phyloP scores from a whole-genome alignment of 2,888 invertebrate genomes.

The Mesorhabditis belari region DNA sequence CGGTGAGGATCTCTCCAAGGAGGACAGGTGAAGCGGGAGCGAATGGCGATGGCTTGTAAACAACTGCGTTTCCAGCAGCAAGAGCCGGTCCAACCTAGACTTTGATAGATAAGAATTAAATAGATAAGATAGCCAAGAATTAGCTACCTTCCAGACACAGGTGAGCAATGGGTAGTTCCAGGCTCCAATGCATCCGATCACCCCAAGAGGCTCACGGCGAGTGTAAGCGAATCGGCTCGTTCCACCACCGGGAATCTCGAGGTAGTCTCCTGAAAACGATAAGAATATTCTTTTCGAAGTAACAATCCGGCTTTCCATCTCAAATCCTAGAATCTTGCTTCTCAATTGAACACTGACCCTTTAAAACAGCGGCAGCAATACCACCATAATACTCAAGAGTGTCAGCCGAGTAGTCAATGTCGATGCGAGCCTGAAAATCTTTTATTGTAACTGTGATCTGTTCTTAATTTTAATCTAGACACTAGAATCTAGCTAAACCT shows the following conservation, averaged over 20 bases:
- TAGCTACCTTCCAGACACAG: constrained; percentile 38
- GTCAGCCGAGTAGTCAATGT: constrained; percentile 37
- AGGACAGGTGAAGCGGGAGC: constrained; percentile 60
- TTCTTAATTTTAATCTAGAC: background rate
- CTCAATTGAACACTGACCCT: constrained; percentile 15
- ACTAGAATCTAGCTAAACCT: background rate
- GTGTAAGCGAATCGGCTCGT: constrained; percentile 47
- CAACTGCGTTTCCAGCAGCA: constrained; percentile 61
- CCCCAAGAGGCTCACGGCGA: constrained; percentile 44
- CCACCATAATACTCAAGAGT: constrained; percentile 39
- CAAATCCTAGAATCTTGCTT: background rate
- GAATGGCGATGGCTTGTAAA: constrained; percentile 61
- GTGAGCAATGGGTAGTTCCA: constrained; percentile 52
- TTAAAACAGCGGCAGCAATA: constrained; percentile 35
- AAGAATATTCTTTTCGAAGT: background rate
- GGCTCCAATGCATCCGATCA: constrained; percentile 48
- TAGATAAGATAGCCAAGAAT: too few species aligned
- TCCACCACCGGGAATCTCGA: constrained; percentile 34
- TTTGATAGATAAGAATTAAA: too few species aligned
- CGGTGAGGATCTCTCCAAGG: constrained; percentile 59
- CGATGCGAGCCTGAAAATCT: constrained; percentile 14
- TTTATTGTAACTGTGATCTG: background rate
- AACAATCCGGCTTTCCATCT: background rate
- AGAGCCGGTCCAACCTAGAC: constrained; percentile 55
- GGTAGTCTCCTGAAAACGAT: constrained; percentile 27